A percentile compares a stretch with the other conserved stretches of the same genome.
phyloP scores from a whole-genome alignment of 2,888 invertebrate genomes.

The Lycophotia porphyrea region DNA sequence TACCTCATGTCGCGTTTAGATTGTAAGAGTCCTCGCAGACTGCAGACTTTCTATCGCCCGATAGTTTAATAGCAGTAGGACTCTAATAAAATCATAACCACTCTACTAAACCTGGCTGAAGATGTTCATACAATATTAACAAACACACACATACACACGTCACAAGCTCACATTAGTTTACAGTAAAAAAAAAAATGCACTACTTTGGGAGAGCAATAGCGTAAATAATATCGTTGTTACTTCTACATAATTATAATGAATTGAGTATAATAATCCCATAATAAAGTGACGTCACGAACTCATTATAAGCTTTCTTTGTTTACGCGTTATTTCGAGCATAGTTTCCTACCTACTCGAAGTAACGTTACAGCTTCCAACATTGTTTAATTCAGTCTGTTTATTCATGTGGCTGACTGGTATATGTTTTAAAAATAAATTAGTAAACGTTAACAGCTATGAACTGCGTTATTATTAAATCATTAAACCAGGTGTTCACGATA shows the following conservation, averaged over 20 bases:
- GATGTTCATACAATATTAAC: slow-evolving; percentile 15
- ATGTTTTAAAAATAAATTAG: slow-evolving; percentile 63
- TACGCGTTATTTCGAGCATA: slow-evolving; percentile 46
- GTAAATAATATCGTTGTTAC: neutral
- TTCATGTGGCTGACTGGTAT: slow-evolving; percentile 54
- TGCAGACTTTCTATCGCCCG: neutral
- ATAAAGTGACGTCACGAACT: slow-evolving; percentile 34
- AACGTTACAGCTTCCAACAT: slow-evolving; percentile 37
- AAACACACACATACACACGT: too few species aligned
- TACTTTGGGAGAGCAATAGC: neutral
- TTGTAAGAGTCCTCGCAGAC: slow-evolving; percentile 16
- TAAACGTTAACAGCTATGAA: slow-evolving; percentile 55
- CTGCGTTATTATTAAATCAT: slow-evolving; percentile 69
- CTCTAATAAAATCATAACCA: slow-evolving; percentile 9
- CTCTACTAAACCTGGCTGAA: slow-evolving; percentile 25
- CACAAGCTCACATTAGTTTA: slow-evolving; percentile 9
- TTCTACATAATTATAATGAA: neutral
- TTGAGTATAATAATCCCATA: neutral
- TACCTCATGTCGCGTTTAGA: slow-evolving; percentile 45
- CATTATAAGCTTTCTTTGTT: slow-evolving; percentile 49
- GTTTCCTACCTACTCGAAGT: slow-evolving; percentile 47
- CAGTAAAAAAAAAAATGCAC: slow-evolving; percentile 1
- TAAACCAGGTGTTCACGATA: slow-evolving; percentile 66
- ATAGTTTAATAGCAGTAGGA: neutral
- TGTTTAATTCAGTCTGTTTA: slow-evolving; percentile 56